A percentile compares a stretch with the other conserved stretches of the same genome.
Evolutionary conservation across 1,140 invertebrate genomes (phyloP).

Genomic region (Lepidurus arcticus): DNA sequence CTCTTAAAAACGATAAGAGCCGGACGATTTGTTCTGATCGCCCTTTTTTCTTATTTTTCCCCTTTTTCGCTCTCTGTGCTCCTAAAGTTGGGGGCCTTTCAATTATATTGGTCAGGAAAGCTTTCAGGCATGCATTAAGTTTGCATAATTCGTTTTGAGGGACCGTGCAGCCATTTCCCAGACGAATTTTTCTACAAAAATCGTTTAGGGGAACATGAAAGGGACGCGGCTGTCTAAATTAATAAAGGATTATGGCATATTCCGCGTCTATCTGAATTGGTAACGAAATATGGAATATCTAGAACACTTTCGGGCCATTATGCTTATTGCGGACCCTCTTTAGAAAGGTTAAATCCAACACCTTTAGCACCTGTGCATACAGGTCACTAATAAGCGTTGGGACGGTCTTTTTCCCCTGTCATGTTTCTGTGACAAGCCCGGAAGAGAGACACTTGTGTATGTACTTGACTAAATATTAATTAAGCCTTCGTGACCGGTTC

Average conservation of each 20-base stretch:
- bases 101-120: constrained; percentile 22
- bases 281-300: no score
- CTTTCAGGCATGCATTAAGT: constrained; percentile 14
- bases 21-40: constrained; percentile 14
- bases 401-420: neutral
- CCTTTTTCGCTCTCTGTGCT: neutral
- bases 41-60: neutral
- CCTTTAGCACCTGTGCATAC: neutral
- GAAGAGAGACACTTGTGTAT: neutral
- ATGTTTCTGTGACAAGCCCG: neutral
- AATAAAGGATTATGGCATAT: no score
- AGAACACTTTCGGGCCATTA: neutral
- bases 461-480: neutral
- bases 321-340: neutral
- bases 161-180: neutral
- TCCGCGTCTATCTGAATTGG: no score
- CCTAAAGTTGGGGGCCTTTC: neutral
- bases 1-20: constrained; percentile 12
- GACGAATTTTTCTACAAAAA: neutral
- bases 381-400: no score
- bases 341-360: neutral
- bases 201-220: no score
- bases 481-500: constrained; percentile 18
- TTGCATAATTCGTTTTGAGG: constrained; percentile 18
- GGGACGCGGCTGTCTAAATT: no score